Conservation (phyloP, 1,140 invertebrate species). For the Holcopasites calliopsidis region DNA sequence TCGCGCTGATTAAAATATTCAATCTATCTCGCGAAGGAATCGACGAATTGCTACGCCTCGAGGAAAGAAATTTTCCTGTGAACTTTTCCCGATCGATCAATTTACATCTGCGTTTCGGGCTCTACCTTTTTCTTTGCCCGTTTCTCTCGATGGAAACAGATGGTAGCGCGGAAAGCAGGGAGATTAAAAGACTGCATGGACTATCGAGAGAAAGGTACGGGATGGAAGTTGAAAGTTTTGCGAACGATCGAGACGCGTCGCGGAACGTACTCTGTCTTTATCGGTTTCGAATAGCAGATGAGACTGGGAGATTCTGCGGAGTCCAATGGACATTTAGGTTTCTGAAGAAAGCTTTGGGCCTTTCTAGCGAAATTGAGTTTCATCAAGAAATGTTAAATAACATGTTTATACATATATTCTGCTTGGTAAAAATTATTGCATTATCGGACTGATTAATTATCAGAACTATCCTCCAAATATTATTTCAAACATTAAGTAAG, state of each 20-base stretch:
- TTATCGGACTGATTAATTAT: too few relatives aligned
- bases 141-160: not conserved
- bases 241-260: constrained; percentile 35
- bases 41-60: too few relatives aligned
- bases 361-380: too few relatives aligned
- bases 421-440: too few relatives aligned
- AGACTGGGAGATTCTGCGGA: too few relatives aligned
- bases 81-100: constrained; percentile 15
- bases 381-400: too few relatives aligned
- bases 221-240: not conserved
- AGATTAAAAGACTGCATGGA: not conserved
- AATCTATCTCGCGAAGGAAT: constrained; percentile 13
- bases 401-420: too few relatives aligned
- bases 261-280: not conserved
- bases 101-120: not conserved
- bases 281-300: not conserved
- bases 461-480: too few relatives aligned
- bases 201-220: not conserved
- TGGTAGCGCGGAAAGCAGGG: not conserved
- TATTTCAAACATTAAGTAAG: too few relatives aligned
- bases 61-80: not conserved
- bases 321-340: too few relatives aligned
- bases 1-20: constrained; percentile 28
- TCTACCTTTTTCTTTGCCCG: not conserved
- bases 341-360: too few relatives aligned